phyloP scores from a whole-genome alignment of 2,888 invertebrate genomes.

The Ernsta delagoae region DNA sequence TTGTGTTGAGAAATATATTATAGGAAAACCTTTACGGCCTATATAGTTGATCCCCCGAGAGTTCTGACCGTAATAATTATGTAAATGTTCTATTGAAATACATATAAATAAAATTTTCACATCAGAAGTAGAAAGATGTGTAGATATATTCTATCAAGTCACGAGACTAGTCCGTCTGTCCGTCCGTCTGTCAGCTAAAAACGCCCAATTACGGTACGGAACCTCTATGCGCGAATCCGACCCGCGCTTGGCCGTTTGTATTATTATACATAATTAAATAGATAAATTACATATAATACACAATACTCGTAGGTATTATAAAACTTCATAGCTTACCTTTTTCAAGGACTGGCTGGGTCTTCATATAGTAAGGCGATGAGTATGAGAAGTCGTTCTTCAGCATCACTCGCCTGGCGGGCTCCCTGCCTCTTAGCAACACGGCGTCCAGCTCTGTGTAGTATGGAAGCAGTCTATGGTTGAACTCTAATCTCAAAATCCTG shows the following conservation, averaged over 20 bases:
- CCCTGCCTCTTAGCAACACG: slow-evolving; percentile 90
- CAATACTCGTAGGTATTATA: no score
- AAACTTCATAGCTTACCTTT: slow-evolving; percentile 55
- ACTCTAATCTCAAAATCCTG: slow-evolving; percentile 93
- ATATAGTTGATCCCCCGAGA: neutral
- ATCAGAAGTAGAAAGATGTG: no score
- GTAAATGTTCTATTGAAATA: neutral
- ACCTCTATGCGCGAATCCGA: no score
- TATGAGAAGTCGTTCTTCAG: slow-evolving; percentile 66
- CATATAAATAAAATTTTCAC: no score
- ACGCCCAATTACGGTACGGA: no score
- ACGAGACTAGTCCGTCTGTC: no score
- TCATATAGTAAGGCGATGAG: slow-evolving; percentile 62
- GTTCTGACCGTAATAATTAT: neutral
- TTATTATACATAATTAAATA: no score
- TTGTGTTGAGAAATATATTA: neutral
- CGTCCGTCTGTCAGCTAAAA: no score
- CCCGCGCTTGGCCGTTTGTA: no score
- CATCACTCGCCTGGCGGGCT: slow-evolving; percentile 61
- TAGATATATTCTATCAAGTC: no score
- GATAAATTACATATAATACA: no score
- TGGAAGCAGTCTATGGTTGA: slow-evolving; percentile 91
- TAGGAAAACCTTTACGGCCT: neutral
- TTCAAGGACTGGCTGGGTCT: slow-evolving; percentile 60
- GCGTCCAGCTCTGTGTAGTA: slow-evolving; percentile 96